These are phyloP conservation scores for Diaprepes abbreviatus DNA, from an alignment of 2,888 invertebrate species.

Conservation along the genomic window DNA sequence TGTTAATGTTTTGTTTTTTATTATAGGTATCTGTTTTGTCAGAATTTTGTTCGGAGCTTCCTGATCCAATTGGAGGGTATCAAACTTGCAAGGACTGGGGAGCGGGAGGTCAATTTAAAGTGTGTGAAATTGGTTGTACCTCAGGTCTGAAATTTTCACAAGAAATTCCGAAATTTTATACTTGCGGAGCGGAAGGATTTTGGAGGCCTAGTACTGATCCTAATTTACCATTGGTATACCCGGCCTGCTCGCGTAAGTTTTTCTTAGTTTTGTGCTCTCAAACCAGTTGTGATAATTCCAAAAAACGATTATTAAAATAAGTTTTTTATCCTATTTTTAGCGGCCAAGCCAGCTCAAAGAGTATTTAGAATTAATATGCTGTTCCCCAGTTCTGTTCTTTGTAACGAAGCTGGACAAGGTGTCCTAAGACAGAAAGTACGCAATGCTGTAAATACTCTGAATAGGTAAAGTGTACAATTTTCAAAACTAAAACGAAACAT, in stretches of 20 bases:
- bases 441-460: conserved; percentile 89
- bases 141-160: conserved; percentile 91
- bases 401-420: conserved; percentile 95
- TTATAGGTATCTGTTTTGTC: conserved; percentile 69
- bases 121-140: conserved; percentile 92
- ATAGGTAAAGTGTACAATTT: no score
- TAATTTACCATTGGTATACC: conserved; percentile 85
- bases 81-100: conserved; percentile 97
- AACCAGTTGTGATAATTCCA: no score
- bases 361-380: conserved; percentile 94
- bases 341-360: conserved; percentile 91
- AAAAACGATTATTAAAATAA: no score
- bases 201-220: conserved; percentile 93
- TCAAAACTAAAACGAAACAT: no score
- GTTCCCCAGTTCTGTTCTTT: conserved; percentile 96
- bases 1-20: no score
- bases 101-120: conserved; percentile 94
- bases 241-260: conserved; percentile 88
- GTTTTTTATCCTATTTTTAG: no score
- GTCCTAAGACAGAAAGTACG: conserved; percentile 91
- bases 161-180: conserved; percentile 95
- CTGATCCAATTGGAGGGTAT: conserved; percentile 91
- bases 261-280: no score
- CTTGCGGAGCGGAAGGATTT: conserved; percentile 97
- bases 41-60: conserved; percentile 91